phyloP scores from a whole-genome alignment of 2,888 invertebrate genomes.

The Pachydiplax longipennis region DNA sequence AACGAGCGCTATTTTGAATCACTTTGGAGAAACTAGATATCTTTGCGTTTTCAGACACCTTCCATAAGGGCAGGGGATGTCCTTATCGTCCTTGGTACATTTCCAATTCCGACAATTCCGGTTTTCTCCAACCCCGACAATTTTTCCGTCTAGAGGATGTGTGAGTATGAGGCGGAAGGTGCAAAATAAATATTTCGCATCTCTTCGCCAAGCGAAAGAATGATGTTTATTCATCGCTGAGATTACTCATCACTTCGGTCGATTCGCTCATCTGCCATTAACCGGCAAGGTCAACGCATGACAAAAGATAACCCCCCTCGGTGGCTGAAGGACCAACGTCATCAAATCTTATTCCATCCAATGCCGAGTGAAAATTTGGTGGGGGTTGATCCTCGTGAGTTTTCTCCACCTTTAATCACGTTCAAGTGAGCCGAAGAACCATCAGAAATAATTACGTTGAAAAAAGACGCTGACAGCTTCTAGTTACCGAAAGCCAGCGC shows the following conservation, averaged over 20 bases:
- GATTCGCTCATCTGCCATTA: background rate
- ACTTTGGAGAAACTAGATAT: background rate
- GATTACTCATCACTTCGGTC: background rate
- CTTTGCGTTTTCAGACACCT: background rate
- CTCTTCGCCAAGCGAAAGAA: background rate
- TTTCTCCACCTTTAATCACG: too few relatives aligned
- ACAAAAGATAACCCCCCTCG: background rate
- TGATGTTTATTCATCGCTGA: background rate
- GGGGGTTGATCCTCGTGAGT: too few relatives aligned
- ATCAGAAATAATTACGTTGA: too few relatives aligned
- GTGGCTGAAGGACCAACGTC: background rate
- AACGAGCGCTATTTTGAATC: too few relatives aligned
- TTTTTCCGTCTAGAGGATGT: background rate
- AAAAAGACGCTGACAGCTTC: too few relatives aligned
- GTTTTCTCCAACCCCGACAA: background rate
- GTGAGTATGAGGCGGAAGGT: background rate
- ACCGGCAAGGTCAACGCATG: background rate
- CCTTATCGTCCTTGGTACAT: background rate
- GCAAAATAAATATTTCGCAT: background rate
- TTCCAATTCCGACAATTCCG: background rate
- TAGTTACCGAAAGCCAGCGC: too few relatives aligned
- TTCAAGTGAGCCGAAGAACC: too few relatives aligned
- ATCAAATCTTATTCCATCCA: too few relatives aligned
- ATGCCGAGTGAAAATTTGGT: too few relatives aligned
- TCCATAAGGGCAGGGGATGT: background rate